phyloP scores from a whole-genome alignment of 1,140 invertebrate genomes.

The Temnothorax longispinosus region DNA sequence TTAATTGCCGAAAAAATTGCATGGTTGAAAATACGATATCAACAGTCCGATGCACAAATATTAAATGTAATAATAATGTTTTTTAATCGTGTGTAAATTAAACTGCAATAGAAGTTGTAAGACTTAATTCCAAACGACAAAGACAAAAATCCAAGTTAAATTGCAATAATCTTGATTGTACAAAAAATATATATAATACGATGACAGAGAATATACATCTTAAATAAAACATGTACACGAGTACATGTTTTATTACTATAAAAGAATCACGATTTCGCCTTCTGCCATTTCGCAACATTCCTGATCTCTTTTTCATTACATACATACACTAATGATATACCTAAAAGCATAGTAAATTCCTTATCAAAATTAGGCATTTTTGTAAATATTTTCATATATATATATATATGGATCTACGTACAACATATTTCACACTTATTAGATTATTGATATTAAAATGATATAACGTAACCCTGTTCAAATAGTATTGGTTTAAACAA shows the following conservation, averaged over 20 bases:
- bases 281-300: background rate
- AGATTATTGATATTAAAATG: conserved; percentile 25
- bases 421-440: conserved; percentile 29
- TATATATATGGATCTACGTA: background rate
- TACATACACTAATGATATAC: conserved; percentile 24
- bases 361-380: conserved; percentile 13
- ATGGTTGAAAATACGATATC: background rate
- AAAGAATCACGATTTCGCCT: background rate
- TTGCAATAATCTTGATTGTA: conserved; percentile 38
- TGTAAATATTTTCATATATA: background rate
- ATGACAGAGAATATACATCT: conserved; percentile 46
- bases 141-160: background rate
- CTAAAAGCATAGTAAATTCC: conserved; percentile 3
- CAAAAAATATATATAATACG: conserved; percentile 40
- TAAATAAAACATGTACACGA: background rate
- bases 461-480: conserved; percentile 42
- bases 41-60: background rate
- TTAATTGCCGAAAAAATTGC: background rate
- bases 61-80: background rate
- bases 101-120: conserved; percentile 7
- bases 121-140: background rate
- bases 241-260: background rate
- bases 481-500: conserved; percentile 15
- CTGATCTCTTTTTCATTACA: conserved; percentile 14
- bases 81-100: conserved; percentile 18